Evolutionary conservation across 2,888 invertebrate species (phyloP).

Genomic region (Zootermopsis nevadensis): DNA sequence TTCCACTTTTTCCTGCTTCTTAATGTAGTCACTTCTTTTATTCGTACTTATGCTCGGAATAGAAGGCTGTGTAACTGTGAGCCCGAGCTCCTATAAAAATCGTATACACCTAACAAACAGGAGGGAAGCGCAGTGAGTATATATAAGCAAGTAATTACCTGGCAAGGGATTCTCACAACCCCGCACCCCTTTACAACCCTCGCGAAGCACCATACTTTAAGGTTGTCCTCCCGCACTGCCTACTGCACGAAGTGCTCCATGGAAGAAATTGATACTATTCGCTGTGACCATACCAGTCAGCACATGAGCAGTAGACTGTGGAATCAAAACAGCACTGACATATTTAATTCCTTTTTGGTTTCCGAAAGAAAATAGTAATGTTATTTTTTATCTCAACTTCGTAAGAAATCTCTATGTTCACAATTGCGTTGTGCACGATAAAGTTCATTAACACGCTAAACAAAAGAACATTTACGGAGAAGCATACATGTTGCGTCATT

Average conservation of each 20-base stretch:
- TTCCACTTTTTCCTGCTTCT: background rate
- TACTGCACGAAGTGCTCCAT: background rate
- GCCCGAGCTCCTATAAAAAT: constrained; percentile 30
- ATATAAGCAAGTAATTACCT: constrained; percentile 50
- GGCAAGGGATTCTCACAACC: constrained; percentile 13
- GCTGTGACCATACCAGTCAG: no score
- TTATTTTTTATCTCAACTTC: no score
- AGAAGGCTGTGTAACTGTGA: background rate
- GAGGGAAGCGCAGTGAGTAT: constrained; percentile 44
- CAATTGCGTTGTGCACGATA: no score
- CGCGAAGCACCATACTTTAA: constrained; percentile 16
- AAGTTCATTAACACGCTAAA: no score
- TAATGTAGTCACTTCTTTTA: constrained; percentile 30
- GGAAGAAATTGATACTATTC: background rate
- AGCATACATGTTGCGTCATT: no score
- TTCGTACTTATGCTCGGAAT: background rate
- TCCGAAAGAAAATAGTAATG: no score
- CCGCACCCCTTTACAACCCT: constrained; percentile 26
- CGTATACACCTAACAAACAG: constrained; percentile 36
- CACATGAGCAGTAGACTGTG: no score
- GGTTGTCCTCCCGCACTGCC: background rate
- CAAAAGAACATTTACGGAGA: no score
- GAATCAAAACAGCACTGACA: no score
- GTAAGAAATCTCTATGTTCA: no score
- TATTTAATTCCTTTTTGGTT: no score